A percentile compares a stretch with the other conserved stretches of the same genome.
Conservation (phyloP, 2,888 invertebrate genomes). For the Colostygia pectinataria region DNA sequence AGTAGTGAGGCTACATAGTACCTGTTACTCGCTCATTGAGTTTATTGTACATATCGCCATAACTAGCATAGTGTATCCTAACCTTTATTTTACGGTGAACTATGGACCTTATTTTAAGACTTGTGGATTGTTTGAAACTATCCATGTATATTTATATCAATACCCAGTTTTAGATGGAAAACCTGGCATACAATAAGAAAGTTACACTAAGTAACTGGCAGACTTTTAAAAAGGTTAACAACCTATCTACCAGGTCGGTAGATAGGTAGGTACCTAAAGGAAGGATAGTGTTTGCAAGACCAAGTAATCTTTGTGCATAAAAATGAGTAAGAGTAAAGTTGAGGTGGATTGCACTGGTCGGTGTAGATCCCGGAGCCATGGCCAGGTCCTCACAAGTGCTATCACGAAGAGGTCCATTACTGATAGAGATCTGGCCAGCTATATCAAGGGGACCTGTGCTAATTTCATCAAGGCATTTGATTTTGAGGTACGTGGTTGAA, state of each 20-base stretch:
- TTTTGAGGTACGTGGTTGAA: constrained; percentile 74
- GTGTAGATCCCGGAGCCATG: constrained; percentile 83
- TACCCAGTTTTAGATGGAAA: not conserved
- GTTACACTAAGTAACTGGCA: not conserved
- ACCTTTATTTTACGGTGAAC: not conserved
- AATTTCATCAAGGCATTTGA: constrained; percentile 84
- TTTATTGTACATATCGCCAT: constrained; percentile 38
- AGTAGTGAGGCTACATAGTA: constrained; percentile 49
- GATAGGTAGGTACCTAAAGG: too few species aligned
- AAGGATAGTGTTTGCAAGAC: too few species aligned
- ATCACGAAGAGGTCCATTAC: constrained; percentile 85
- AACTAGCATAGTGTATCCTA: constrained; percentile 3
- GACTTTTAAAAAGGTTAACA: too few species aligned
- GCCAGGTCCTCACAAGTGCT: constrained; percentile 84
- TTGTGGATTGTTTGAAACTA: not conserved
- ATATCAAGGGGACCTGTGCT: constrained; percentile 82
- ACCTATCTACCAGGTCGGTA: too few species aligned
- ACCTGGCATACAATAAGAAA: not conserved
- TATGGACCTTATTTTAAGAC: not conserved
- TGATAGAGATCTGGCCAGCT: constrained; percentile 83
- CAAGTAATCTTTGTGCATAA: too few species aligned
- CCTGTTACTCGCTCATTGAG: constrained; percentile 41
- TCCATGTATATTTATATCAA: not conserved
- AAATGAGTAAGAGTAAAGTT: constrained; percentile 68
- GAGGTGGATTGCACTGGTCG: constrained; percentile 83